Base-by-base conservation (phyloP, 2,113 vertebrate genomes). In the Sinocyclocheilus maitianheensis region DNA sequence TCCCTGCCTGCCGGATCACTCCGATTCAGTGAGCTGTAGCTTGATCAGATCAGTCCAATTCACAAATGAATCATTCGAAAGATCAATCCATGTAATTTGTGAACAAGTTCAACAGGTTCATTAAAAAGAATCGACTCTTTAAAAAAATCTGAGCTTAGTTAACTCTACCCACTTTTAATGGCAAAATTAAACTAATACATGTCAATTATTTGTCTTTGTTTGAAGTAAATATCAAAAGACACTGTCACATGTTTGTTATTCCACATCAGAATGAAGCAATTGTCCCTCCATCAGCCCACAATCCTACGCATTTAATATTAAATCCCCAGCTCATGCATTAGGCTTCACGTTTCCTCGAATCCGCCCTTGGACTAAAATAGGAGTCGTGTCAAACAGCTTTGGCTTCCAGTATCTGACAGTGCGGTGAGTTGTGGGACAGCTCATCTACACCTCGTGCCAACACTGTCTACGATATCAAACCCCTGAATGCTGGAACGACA, bases 381-480 rank as follows among this genome's bases (percentile, higher is more conserved):
- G 16, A 69, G 63, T 8, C 1, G 40, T 13, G 43, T 81, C 62
- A 51, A 30, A 8, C 24, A 14, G 62, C 43, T 81, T 60, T n/a
- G 14, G 8, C 24, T 77, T 77, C 22, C 22, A 43, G 58, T 26
- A 30, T 80, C 26, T 60, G 77, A 46, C 58, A 65, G 58, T 22
- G 37, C 34, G 7, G 78, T 55, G 81, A 83, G 65, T 48, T 53
- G 65, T 72, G 48, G 63, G 62, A 67, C 58, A 67, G 37, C 79
- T 77, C 75, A 55, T 75, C 72, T 75, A 22, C 43, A 48, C 5
- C 55, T 43, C 6, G 58, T 67, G 78, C 60, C 78, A 65, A 46
- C 37, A 46, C 37, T 12, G 24, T 20, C 79, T 18, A 26, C 12
- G 3, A 16, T 4, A 67, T 71, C 62, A 37, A 69, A 55, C 40